Conservation (phyloP, 1,140 invertebrate genomes). For the Ceratina australensis region DNA sequence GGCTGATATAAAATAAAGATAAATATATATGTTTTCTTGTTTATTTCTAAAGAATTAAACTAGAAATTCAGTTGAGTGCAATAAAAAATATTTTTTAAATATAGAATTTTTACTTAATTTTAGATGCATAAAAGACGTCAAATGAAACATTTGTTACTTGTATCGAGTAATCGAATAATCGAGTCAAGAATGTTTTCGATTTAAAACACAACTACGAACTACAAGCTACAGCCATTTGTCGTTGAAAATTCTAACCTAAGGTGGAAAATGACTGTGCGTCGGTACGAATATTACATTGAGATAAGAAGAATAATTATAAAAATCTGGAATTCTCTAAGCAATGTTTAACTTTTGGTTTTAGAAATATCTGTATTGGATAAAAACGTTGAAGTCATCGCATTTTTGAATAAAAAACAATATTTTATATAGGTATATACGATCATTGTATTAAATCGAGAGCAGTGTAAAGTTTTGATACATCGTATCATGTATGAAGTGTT, state of each 20-base stretch:
- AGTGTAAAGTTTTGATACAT: background rate
- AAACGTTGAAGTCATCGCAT: background rate
- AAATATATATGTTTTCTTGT: too few relatives aligned
- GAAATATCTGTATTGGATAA: background rate
- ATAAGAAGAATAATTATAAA: slow-evolving; percentile 54
- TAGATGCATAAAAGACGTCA: too few relatives aligned
- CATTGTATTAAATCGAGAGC: too few relatives aligned
- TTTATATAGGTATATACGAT: too few relatives aligned
- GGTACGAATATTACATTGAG: slow-evolving; percentile 61
- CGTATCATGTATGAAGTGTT: background rate
- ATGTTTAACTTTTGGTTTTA: slow-evolving; percentile 12
- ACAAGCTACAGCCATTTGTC: slow-evolving; percentile 58
- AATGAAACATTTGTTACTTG: too few relatives aligned
- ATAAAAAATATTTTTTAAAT: too few relatives aligned
- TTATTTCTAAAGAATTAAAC: too few relatives aligned
- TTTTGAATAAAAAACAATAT: background rate
- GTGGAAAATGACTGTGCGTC: slow-evolving; percentile 68
- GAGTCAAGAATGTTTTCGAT: slow-evolving; percentile 25
- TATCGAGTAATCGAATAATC: background rate
- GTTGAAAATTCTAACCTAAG: slow-evolving; percentile 66
- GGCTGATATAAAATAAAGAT: too few relatives aligned
- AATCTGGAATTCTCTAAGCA: background rate
- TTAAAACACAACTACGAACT: slow-evolving; percentile 15
- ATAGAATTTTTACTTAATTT: too few relatives aligned
- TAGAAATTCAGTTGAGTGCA: too few relatives aligned